These are phyloP conservation scores for Cyprinella venusta DNA, from an alignment of 2,797 vertebrate genomes.

Conservation along the genomic window DNA sequence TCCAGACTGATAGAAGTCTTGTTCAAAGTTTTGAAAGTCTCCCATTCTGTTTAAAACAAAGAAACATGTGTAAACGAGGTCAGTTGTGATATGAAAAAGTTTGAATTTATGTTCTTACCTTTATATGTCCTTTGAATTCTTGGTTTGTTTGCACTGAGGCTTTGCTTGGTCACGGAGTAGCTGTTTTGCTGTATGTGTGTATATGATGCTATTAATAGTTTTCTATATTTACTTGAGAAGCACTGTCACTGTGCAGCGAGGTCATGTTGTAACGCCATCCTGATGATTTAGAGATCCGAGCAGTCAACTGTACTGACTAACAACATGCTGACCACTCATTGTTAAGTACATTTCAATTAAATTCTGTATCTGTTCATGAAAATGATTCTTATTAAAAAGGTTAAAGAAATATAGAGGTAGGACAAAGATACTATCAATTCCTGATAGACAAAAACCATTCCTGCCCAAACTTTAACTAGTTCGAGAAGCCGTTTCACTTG, in stretches of 20 bases:
- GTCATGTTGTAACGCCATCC: constrained; percentile 3
- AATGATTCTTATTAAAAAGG: not conserved
- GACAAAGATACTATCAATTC: not conserved
- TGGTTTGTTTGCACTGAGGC: constrained; percentile 15
- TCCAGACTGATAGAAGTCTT: constrained; percentile 87
- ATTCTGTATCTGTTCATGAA: not conserved
- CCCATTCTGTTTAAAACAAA: constrained; percentile 76
- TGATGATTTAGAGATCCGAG: not conserved
- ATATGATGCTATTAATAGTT: constrained; percentile 52
- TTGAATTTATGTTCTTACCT: constrained; percentile 9
- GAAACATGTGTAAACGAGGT: not conserved
- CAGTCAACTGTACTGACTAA: not conserved
- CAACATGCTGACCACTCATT: not conserved
- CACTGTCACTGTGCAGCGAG: not conserved
- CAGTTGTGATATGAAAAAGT: not conserved
- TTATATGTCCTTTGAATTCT: not conserved
- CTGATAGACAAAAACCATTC: not conserved
- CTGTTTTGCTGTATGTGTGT: constrained; percentile 46
- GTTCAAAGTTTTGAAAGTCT: constrained; percentile 78
- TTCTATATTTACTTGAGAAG: constrained; percentile 55
- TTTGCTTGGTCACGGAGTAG: constrained; percentile 33
- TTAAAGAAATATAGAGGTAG: not conserved
- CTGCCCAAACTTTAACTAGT: not conserved
- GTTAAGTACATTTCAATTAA: not conserved
- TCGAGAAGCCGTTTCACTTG: not conserved